phyloP scores from a whole-genome alignment of 2,113 vertebrate genomes.

The Myanophis thanlyinensis region DNA sequence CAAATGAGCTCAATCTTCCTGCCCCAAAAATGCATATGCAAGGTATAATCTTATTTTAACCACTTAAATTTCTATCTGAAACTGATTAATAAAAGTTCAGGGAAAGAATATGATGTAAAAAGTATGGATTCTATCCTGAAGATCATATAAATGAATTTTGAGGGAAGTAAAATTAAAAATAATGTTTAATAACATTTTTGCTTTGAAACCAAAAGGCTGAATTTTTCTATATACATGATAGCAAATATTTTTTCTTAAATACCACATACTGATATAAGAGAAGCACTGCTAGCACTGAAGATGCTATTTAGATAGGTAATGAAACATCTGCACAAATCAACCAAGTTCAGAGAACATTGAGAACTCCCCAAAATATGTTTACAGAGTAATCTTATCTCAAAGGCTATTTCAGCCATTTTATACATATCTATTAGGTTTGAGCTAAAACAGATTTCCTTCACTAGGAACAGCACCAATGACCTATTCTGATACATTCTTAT shows the following conservation, averaged over 20 bases:
- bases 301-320: neutral
- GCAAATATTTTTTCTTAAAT: conserved; percentile 15
- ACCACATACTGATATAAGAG: neutral
- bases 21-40: neutral
- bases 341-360: neutral
- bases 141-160: conserved; percentile 27
- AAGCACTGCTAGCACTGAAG: neutral
- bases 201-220: conserved; percentile 29
- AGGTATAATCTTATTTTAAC: neutral
- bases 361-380: neutral
- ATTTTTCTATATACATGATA: conserved; percentile 26
- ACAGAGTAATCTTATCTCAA: neutral
- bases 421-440: neutral
- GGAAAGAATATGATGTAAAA: conserved; percentile 22
- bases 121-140: conserved; percentile 25
- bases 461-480: neutral
- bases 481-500: neutral
- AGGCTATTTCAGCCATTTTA: neutral
- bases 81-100: conserved; percentile 9
- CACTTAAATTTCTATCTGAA: neutral
- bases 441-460: neutral
- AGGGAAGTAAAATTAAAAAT: conserved; percentile 15
- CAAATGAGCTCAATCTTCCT: neutral
- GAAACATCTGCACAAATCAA: neutral
- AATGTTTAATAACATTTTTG: conserved; percentile 28